phyloP scores from a whole-genome alignment of 2,888 invertebrate genomes.

The Volucella bombylans region DNA sequence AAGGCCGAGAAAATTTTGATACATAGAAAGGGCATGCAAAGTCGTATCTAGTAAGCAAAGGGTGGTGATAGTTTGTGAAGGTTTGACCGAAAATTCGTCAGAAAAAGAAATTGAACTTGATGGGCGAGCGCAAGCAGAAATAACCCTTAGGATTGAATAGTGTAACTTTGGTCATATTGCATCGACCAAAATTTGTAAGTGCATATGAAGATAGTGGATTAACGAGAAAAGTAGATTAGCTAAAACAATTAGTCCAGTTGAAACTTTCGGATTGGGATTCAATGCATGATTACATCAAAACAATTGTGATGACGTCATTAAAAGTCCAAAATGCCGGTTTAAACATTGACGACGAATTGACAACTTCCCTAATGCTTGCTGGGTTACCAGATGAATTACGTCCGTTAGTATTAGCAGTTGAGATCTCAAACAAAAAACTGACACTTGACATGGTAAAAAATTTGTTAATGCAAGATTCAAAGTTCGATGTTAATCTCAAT shows the following conservation, averaged over 20 bases:
- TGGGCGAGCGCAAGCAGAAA: conserved; percentile 59
- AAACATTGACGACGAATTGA: conserved; percentile 67
- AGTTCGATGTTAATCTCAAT: conserved; percentile 56
- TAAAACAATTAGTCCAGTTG: conserved; percentile 60
- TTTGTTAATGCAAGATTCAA: conserved; percentile 60
- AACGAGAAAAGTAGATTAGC: conserved; percentile 65
- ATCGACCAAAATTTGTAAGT: conserved; percentile 35
- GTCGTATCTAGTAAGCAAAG: too few species aligned
- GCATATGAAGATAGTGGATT: conserved; percentile 70
- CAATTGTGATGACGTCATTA: conserved; percentile 68
- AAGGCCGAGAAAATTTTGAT: too few species aligned
- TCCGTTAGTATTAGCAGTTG: conserved; percentile 58
- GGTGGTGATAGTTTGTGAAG: conserved; percentile 25
- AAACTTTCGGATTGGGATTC: conserved; percentile 58
- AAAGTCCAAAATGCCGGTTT: conserved; percentile 65
- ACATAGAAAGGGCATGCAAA: too few species aligned
- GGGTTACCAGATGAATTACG: conserved; percentile 60
- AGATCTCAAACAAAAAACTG: conserved; percentile 54
- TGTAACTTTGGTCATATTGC: conserved; percentile 69
- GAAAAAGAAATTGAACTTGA: conserved; percentile 43
- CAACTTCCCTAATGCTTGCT: conserved; percentile 53
- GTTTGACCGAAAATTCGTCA: conserved; percentile 2
- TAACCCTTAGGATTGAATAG: conserved; percentile 71
- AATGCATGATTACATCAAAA: conserved; percentile 70
- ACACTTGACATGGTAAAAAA: conserved; percentile 59